Conservation (phyloP, 35 echinoderm and acorn worm genomes). For the Heliocidaris erythrogramma region DNA sequence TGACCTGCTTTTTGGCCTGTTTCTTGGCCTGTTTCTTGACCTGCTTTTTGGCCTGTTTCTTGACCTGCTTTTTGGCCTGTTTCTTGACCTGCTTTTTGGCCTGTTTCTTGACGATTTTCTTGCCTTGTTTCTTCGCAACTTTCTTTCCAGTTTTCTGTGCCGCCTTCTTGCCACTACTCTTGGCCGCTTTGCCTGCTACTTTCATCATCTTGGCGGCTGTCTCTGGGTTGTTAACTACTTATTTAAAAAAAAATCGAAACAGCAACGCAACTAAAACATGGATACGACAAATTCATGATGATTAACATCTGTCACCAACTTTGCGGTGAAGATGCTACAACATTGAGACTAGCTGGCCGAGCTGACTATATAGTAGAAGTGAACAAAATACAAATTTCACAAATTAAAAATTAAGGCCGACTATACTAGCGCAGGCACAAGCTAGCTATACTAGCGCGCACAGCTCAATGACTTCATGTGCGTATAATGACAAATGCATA, state of each 20-base stretch:
- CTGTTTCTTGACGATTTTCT: neutral
- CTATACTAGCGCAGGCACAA: no score
- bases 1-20: conserved; percentile 17
- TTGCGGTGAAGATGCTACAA: neutral
- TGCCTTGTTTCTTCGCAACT: neutral
- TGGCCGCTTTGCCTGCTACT: neutral
- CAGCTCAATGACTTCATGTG: no score
- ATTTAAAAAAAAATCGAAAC: neutral
- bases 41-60: conserved; percentile 38
- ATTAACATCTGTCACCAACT: neutral
- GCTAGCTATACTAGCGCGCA: no score
- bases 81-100: neutral
- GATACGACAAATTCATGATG: neutral
- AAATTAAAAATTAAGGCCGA: no score
- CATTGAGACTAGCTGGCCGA: neutral
- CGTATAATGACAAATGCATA: no score
- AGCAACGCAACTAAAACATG: neutral
- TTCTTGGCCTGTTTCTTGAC: conserved; percentile 35
- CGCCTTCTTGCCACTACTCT: neutral
- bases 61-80: neutral
- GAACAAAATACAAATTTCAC: no score
- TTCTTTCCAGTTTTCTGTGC: neutral
- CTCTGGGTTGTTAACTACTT: neutral
- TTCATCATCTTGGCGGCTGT: conserved; percentile 27
- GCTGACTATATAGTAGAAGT: neutral